Conservation (phyloP, 2,888 invertebrate genomes). For the Oegoconia quadripuncta region DNA sequence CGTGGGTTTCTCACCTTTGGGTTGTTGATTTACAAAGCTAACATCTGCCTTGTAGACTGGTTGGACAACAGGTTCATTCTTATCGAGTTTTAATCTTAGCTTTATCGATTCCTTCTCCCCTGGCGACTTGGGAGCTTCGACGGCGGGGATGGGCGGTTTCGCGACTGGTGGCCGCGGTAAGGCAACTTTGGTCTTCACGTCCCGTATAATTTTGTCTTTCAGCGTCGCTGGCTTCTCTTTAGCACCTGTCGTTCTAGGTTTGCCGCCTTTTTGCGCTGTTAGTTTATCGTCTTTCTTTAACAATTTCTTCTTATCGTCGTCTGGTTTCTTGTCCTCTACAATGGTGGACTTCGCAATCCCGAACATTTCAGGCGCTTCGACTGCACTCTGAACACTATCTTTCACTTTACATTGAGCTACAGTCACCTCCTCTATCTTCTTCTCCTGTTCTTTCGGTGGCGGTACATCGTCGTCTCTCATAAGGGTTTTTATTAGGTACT, state of each 20-base stretch:
- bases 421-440: slow-evolving; percentile 76
- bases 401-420: slow-evolving; percentile 59
- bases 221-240: slow-evolving; percentile 65
- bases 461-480: slow-evolving; percentile 92
- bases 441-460: slow-evolving; percentile 79
- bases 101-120: slow-evolving; percentile 87
- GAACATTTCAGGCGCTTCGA: slow-evolving; percentile 76
- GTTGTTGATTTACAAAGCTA: slow-evolving; percentile 81
- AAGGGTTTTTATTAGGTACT: slow-evolving; percentile 93
- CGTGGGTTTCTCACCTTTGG: slow-evolving; percentile 65
- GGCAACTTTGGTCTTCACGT: slow-evolving; percentile 65
- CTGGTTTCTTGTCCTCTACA: slow-evolving; percentile 45
- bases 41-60: slow-evolving; percentile 90
- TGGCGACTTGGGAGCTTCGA: slow-evolving; percentile 56
- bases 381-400: slow-evolving; percentile 57
- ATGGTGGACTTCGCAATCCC: slow-evolving; percentile 70
- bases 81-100: slow-evolving; percentile 89
- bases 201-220: slow-evolving; percentile 63
- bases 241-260: slow-evolving; percentile 52
- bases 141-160: slow-evolving; percentile 36
- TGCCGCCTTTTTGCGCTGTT: slow-evolving; percentile 57
- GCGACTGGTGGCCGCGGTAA: slow-evolving; percentile 49
- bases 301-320: slow-evolving; percentile 39
- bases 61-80: slow-evolving; percentile 87
- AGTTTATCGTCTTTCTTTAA: slow-evolving; percentile 51